phyloP scores from a whole-genome alignment of 2,113 vertebrate genomes.

The Centropus unirufus region DNA sequence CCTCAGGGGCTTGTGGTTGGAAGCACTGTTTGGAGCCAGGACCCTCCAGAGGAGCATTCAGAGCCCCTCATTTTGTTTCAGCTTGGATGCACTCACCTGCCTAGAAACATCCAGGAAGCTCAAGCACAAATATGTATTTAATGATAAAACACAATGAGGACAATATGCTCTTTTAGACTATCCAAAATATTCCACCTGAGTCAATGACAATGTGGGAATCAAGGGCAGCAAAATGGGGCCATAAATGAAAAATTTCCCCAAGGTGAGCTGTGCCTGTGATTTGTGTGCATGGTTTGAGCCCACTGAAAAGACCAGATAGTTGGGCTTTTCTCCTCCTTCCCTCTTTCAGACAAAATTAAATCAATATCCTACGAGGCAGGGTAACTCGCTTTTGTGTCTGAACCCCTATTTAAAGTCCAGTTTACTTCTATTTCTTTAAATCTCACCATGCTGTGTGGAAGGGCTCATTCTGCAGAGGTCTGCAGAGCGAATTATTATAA shows the following conservation, averaged over 20 bases:
- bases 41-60: background rate
- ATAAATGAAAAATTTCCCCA: background rate
- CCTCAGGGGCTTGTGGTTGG: background rate
- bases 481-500: background rate
- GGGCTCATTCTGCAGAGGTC: background rate
- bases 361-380: background rate
- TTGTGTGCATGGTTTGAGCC: background rate
- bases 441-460: background rate
- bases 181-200: background rate
- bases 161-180: background rate
- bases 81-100: background rate
- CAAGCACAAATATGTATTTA: too few species aligned
- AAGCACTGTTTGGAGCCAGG: background rate
- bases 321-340: background rate
- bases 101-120: background rate
- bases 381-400: background rate
- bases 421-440: background rate
- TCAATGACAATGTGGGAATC: background rate
- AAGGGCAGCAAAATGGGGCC: background rate
- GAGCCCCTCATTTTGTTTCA: background rate
- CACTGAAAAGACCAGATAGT: background rate
- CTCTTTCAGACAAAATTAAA: background rate
- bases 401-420: background rate
- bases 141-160: background rate
- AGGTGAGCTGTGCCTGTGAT: background rate